phyloP scores from a whole-genome alignment of 2,797 vertebrate genomes.

The Enoplosus armatus region DNA sequence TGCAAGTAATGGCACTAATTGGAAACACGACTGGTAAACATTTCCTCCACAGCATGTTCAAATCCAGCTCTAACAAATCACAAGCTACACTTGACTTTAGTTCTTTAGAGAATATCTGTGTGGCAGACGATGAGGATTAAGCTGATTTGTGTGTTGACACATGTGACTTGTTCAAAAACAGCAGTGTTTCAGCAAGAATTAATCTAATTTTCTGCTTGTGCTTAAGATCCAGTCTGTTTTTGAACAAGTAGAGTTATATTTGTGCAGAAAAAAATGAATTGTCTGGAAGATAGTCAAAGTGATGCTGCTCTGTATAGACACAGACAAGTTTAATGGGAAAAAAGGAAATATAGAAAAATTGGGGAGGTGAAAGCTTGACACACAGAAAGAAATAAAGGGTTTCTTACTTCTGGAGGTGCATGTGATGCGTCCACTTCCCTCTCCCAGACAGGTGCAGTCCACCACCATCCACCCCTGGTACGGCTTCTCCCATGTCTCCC shows the following conservation, averaged over 20 bases:
- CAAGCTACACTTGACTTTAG: slow-evolving; percentile 14
- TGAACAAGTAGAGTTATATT: neutral
- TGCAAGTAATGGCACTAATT: slow-evolving; percentile 29
- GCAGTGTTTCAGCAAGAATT: neutral
- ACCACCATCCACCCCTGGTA: slow-evolving; percentile 99
- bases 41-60: slow-evolving; percentile 46
- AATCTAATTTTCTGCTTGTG: slow-evolving; percentile 12
- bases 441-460: slow-evolving; percentile 97
- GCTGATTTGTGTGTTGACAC: neutral
- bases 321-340: neutral
- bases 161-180: slow-evolving; percentile 5
- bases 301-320: neutral
- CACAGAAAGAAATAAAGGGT: neutral
- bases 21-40: slow-evolving; percentile 47
- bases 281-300: too few species aligned
- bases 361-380: neutral
- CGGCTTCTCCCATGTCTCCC: slow-evolving; percentile 96
- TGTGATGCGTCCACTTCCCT: slow-evolving; percentile 96
- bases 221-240: neutral
- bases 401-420: slow-evolving; percentile 95
- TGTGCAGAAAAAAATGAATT: neutral
- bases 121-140: neutral
- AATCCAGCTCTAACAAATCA: slow-evolving; percentile 37
- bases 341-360: neutral
- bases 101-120: neutral